Evolutionary conservation across 2,888 invertebrate species (phyloP), one percentile per base, ranked within the genome.

Genomic region (Bursaphelenchus okinawaensis): DNA sequence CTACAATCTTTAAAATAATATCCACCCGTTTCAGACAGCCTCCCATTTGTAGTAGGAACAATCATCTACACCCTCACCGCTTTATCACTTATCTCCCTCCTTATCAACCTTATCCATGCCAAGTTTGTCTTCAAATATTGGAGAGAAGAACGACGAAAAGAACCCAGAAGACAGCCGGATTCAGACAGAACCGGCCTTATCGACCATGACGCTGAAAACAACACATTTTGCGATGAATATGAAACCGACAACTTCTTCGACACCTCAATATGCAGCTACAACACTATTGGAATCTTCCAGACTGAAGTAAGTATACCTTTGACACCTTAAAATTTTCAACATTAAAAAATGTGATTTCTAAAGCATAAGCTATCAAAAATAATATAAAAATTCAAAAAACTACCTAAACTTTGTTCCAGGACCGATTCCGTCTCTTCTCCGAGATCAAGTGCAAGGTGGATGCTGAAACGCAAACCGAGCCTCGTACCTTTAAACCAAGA

Each of bases 201-300:
- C n/a, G n/a, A 40, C n/a, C 16, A 40, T n/a, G 40, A 40, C 40
- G 40, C 12, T 12, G 40, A 40, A 1, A n/a, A 40, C n/a, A n/a
- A n/a, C 2, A 40, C 40, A 4, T 40, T 40, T n/a, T 40, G 40
- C 40, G 40, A 40, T 40, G 40, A 40, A 40, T 40, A 50, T 16
- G 60, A 59, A 6, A 54, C 54, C 16, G 27, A 54, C 16, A 26
- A 24, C 16, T 54, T 54, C 7, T 23, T 26, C 19, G 26, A 62
- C 22, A 24, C 62, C 4, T 28, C 28, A 8, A 63, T 20, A 16
- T 62, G 55, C 9, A 20, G 22, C 23, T 62, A 62, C 9, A 23
- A 52, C 54, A 62, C 62, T n/a, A 26, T 62, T 19, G 62, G 62
- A 19, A 62, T 62, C n/a, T 62, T 62, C 26, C 62, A 28, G 3